These are phyloP conservation scores for Cotesia chilonis DNA, from an alignment of 1,140 invertebrate genomes.

Conservation along the genomic window DNA sequence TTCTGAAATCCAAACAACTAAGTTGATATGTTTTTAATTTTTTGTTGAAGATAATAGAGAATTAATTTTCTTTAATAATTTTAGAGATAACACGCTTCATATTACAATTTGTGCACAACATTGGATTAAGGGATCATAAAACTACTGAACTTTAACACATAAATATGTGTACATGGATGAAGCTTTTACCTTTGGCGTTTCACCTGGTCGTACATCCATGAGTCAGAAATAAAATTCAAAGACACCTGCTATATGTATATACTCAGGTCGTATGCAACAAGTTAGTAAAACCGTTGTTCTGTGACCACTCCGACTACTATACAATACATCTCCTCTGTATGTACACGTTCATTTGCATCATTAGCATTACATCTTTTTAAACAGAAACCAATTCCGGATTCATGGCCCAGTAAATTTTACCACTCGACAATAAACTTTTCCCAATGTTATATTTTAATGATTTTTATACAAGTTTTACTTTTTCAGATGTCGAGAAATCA, in stretches of 20 bases:
- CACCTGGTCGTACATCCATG: constrained; percentile 51
- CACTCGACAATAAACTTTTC: constrained; percentile 17
- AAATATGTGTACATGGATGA: no score
- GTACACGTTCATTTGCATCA: not conserved
- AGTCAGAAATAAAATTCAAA: constrained; percentile 47
- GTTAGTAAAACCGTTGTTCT: constrained; percentile 36
- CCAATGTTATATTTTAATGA: constrained; percentile 4
- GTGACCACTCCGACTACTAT: constrained; percentile 1
- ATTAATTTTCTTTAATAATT: no score
- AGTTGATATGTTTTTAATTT: no score
- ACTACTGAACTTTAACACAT: no score
- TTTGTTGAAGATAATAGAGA: no score
- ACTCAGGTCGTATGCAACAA: constrained; percentile 47
- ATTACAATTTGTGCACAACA: no score
- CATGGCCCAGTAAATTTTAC: constrained; percentile 24
- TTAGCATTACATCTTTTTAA: not conserved
- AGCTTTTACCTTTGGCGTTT: constrained; percentile 21
- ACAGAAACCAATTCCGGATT: constrained; percentile 23
- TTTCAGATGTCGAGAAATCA: no score
- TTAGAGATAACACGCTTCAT: no score
- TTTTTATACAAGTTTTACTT: not conserved
- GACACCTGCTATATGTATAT: constrained; percentile 50
- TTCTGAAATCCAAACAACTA: no score
- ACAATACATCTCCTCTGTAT: not conserved
- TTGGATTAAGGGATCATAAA: not conserved